Percentiles rank a stretch among this genome's conserved stretches.
These are phyloP conservation scores for Drosophila seguyi DNA, from an alignment of 1,140 invertebrate species.

Conservation along the genomic window DNA sequence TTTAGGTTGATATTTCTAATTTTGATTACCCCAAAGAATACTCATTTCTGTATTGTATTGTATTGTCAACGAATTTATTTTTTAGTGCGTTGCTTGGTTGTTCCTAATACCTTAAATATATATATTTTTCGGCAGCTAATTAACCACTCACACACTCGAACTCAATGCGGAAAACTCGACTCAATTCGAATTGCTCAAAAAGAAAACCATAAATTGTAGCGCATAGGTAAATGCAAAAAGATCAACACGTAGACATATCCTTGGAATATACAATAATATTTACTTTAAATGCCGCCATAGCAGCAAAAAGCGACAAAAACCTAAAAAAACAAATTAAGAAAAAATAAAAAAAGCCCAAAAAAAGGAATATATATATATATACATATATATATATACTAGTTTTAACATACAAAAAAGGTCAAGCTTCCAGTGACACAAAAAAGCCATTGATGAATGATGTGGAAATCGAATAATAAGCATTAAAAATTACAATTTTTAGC, in stretches of 20 bases:
- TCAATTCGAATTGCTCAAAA: slow-evolving; percentile 73
- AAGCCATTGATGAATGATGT: slow-evolving; percentile 62
- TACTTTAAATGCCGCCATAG: slow-evolving; percentile 80
- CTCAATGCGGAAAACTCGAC: slow-evolving; percentile 39
- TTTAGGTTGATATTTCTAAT: slow-evolving; percentile 44
- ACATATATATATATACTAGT: slow-evolving; percentile 59
- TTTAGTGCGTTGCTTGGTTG: slow-evolving; percentile 58
- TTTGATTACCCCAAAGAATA: slow-evolving; percentile 72
- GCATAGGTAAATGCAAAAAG: slow-evolving; percentile 73
- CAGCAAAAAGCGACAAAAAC: slow-evolving; percentile 52
- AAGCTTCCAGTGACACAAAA: slow-evolving; percentile 80
- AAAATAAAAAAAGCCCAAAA: slow-evolving; percentile 32
- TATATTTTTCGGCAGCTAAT: slow-evolving; percentile 55
- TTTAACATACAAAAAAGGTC: slow-evolving; percentile 67
- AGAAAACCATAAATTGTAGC: slow-evolving; percentile 52
- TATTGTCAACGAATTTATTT: slow-evolving; percentile 74
- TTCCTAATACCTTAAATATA: slow-evolving; percentile 58
- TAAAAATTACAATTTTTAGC: slow-evolving; percentile 75
- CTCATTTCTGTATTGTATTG: slow-evolving; percentile 67
- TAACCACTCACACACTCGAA: slow-evolving; percentile 14
- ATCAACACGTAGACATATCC: slow-evolving; percentile 85
- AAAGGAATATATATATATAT: slow-evolving; percentile 46
- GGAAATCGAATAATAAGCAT: slow-evolving; percentile 78
- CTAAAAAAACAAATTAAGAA: slow-evolving; percentile 18
- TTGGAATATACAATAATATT: slow-evolving; percentile 85